Evolutionary conservation across 2,113 vertebrate genomes (phyloP).

Genomic region (Rhinolophus ferrumequinum): DNA sequence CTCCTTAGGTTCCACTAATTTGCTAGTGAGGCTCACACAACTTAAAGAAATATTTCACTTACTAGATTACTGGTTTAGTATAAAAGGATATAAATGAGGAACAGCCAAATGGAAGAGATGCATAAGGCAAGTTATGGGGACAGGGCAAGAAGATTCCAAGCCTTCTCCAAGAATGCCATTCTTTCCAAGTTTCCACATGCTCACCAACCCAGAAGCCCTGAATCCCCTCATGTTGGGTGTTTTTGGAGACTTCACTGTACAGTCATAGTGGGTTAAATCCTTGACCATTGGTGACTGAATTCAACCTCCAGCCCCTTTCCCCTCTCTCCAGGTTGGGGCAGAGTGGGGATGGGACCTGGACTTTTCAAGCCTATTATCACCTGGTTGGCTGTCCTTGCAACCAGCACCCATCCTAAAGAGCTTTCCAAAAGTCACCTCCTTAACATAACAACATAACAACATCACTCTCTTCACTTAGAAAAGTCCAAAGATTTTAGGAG

Average conservation of each 20-base stretch:
- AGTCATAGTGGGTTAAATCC: not conserved
- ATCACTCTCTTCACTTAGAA: not conserved
- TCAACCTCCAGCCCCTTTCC: not conserved
- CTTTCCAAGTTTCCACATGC: not conserved
- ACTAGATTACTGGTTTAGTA: not conserved
- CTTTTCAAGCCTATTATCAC: not conserved
- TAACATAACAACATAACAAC: not conserved
- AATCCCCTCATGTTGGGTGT: not conserved
- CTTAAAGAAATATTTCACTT: not conserved
- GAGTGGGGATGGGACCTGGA: not conserved
- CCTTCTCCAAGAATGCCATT: no score
- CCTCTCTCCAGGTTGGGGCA: not conserved
- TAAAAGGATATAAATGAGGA: not conserved
- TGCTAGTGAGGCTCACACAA: not conserved
- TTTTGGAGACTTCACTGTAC: not conserved
- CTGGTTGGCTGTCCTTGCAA: not conserved
- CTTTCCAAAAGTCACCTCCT: not conserved
- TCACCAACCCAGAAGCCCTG: not conserved
- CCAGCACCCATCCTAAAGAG: not conserved
- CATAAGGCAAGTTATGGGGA: no score
- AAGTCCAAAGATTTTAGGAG: not conserved
- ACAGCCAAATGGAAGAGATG: not conserved
- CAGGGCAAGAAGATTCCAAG: no score
- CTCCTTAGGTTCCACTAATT: not conserved
- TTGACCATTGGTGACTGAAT: not conserved